Base-by-base conservation (phyloP, 1,140 invertebrate genomes). In the Drosophila lacteicornis region DNA sequence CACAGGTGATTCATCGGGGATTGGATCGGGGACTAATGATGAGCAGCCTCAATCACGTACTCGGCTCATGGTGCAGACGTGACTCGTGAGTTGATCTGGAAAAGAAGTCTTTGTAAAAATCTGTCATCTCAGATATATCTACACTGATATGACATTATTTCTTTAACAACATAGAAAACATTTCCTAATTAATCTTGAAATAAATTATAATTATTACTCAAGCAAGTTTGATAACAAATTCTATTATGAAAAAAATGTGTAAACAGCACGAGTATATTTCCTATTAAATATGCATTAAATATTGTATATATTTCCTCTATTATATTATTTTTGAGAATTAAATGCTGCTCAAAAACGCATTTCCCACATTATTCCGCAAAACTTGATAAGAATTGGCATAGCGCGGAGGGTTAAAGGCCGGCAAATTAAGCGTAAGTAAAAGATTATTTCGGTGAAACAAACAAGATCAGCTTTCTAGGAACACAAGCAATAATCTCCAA, bases 21-120 rank as follows among this genome's bases (percentile, higher is more conserved):
- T 45, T 9, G 12, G 15, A 47, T 70, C 30, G 47, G 22, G 13
- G 45, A 30, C 57, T 22, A n/a, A n/a, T 17, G 7, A 22, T 45
- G 55, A 49, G 46, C 47, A 66, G 66, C 82, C 82, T 80, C 82
- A 85, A 85, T 84, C 82, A 84, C 82, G 82, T 84, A 46, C 47
- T 63, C 58, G 71, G 42, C 59, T 79, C 46, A 40, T 36, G 45
- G 50, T 15, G 22, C 6, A 22, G 73, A 85, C 82, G 82, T 84
- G 82, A 81, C 82, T 61, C 9, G 65, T 47, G 46, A 51, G 43
- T 36, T 27, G 49, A 65, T 49, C 80, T 78, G 40, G 30, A 43
- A 25, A 30, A 22, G 15, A 65, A 65, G 45, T 55, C 50, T 57
- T 30, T 49, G 50, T 9, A 19, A 45, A 56, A 46, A 46, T 33